phyloP scores from a whole-genome alignment of 2,888 invertebrate species.

The Campoplex nolae region DNA sequence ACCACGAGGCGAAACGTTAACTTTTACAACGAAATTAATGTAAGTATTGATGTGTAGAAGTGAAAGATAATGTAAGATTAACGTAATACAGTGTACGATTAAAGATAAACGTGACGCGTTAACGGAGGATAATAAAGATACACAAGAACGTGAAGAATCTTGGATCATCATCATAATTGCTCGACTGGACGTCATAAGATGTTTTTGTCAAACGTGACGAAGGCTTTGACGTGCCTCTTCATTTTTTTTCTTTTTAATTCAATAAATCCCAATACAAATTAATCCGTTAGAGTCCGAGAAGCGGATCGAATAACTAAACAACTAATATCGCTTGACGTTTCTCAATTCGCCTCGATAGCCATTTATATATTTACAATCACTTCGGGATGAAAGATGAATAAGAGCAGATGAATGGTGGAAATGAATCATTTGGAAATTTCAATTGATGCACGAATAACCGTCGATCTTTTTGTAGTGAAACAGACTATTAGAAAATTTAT shows the following conservation, averaged over 20 bases:
- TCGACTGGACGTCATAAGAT: constrained; percentile 24
- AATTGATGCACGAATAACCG: not conserved
- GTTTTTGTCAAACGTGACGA: constrained; percentile 44
- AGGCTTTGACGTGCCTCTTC: constrained; percentile 40
- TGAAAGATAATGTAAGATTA: not conserved
- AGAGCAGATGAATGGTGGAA: not conserved
- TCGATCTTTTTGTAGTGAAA: not conserved
- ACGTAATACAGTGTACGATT: constrained; percentile 1
- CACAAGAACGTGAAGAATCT: constrained; percentile 29
- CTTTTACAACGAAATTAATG: not conserved
- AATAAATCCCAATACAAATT: not conserved
- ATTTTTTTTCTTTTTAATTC: not conserved
- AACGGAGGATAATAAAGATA: not conserved
- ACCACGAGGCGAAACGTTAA: not conserved
- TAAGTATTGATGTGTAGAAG: not conserved
- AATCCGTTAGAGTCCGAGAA: not conserved
- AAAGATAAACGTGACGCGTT: constrained; percentile 1
- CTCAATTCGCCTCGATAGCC: not conserved
- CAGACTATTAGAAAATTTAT: not conserved
- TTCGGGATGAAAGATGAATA: not conserved
- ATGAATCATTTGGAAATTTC: not conserved
- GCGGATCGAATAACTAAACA: not conserved
- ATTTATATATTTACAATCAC: not conserved
- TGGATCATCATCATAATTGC: constrained; percentile 13
- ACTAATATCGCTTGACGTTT: not conserved